These are phyloP conservation scores for Acestrorhynchus altus DNA, from an alignment of 2,797 vertebrate genomes.

Conservation along the genomic window DNA sequence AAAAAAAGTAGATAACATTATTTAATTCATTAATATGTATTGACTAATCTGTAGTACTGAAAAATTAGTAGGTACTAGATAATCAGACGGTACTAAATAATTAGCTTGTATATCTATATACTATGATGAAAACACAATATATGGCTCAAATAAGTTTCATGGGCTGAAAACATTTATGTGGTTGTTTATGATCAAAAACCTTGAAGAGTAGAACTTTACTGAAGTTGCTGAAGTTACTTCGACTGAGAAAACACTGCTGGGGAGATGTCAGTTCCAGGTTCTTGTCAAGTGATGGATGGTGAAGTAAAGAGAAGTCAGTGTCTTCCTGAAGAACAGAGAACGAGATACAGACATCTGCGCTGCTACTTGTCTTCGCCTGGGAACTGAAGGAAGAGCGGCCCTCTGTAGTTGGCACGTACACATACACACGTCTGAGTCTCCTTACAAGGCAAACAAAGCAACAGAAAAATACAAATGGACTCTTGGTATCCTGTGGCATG, in stretches of 20 bases:
- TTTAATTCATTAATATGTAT: no score
- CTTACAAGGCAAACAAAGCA: background rate
- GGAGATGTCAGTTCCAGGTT: background rate
- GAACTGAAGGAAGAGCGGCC: background rate
- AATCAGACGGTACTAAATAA: no score
- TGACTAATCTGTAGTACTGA: no score
- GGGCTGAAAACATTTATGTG: no score
- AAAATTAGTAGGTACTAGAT: no score
- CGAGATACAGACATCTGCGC: background rate
- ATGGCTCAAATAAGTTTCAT: no score
- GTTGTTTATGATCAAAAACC: no score
- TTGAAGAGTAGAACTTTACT: no score
- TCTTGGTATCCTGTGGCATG: slow-evolving; percentile 60
- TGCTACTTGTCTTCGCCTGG: background rate
- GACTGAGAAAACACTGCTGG: background rate
- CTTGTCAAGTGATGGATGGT: background rate
- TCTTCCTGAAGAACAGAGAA: background rate
- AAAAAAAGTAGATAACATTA: no score
- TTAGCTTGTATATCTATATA: no score
- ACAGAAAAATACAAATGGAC: slow-evolving; percentile 20
- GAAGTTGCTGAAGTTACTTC: background rate
- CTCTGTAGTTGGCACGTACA: background rate
- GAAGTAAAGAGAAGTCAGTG: background rate
- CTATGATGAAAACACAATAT: no score
- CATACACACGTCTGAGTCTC: background rate